A percentile compares a stretch with the other conserved stretches of the same genome.
Evolutionary conservation across 2,113 vertebrate genomes (phyloP).

Genomic region (Verasper variegatus): DNA sequence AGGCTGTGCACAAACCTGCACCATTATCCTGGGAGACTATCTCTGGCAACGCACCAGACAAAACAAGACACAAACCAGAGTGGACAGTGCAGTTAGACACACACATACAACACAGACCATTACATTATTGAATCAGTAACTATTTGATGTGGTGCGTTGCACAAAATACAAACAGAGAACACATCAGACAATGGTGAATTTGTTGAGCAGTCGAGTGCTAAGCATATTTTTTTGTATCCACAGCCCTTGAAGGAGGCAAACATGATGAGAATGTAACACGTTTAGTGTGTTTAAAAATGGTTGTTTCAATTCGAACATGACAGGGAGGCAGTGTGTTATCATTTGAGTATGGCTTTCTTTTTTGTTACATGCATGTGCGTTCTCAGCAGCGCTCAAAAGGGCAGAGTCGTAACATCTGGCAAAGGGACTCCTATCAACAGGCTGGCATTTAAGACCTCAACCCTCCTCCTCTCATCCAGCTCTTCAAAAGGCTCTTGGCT

Average conservation of each 20-base stretch:
- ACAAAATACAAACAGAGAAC: not conserved
- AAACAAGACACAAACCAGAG: conserved; percentile 70
- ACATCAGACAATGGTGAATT: conserved; percentile 41
- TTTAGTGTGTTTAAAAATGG: conserved; percentile 16
- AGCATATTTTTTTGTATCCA: conserved; percentile 23
- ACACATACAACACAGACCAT: conserved; percentile 43
- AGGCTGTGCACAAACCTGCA: conserved; percentile 78
- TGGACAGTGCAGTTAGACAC: conserved; percentile 70
- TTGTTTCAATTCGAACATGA: conserved; percentile 23
- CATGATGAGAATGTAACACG: conserved; percentile 11
- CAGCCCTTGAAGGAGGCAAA: conserved; percentile 41
- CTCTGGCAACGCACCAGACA: conserved; percentile 73
- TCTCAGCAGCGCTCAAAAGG: conserved; percentile 37
- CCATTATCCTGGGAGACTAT: conserved; percentile 70
- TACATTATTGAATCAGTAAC: conserved; percentile 23
- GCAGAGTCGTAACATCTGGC: conserved; percentile 51
- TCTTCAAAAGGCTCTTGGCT: conserved; percentile 47
- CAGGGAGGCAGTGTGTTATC: not conserved
- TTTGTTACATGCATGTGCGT: conserved; percentile 33
- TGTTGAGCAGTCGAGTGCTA: conserved; percentile 37
- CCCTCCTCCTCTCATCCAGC: conserved; percentile 20
- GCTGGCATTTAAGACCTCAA: conserved; percentile 57
- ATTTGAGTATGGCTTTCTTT: conserved; percentile 6
- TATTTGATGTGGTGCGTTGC: conserved; percentile 7
- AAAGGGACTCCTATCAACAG: conserved; percentile 40